Percentiles rank a stretch among this genome's conserved stretches.
Evolutionary conservation across 2,113 vertebrate species (phyloP).

Genomic region (Synodontis membranacea): DNA sequence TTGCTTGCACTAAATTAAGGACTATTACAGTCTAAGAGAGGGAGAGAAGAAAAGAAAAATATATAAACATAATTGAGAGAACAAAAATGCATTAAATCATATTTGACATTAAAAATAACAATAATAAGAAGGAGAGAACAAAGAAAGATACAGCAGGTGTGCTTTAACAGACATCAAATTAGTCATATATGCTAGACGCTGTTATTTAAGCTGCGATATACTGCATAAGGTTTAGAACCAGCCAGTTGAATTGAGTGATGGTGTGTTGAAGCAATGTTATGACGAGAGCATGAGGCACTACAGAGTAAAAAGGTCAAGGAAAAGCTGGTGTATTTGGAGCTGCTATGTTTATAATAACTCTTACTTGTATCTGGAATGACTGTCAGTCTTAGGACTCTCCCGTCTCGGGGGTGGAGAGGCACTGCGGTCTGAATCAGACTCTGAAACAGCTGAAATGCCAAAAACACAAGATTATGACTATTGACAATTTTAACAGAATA

Average conservation of each 20-base stretch:
- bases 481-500: not conserved
- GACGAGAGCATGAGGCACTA: not conserved
- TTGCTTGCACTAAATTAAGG: not conserved
- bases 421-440: slow-evolving; percentile 73
- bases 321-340: not conserved
- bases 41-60: not conserved
- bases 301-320: not conserved
- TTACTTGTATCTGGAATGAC: slow-evolving; percentile 72
- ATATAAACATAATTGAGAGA: not conserved
- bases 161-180: not conserved
- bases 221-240: not conserved
- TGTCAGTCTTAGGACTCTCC: slow-evolving; percentile 58
- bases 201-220: not conserved
- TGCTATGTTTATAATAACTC: not conserved
- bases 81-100: not conserved
- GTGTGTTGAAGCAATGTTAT: not conserved
- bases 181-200: not conserved
- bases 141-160: not conserved
- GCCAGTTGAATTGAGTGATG: not conserved
- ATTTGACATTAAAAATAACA: not conserved
- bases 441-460: slow-evolving; percentile 60
- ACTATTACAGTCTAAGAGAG: not conserved
- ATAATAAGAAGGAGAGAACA: not conserved
- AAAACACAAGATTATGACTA: not conserved
- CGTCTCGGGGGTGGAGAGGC: slow-evolving; percentile 58